A percentile compares a stretch with the other conserved stretches of the same genome.
Conservation (phyloP, 1,140 invertebrate genomes). For the Asobara japonica region DNA sequence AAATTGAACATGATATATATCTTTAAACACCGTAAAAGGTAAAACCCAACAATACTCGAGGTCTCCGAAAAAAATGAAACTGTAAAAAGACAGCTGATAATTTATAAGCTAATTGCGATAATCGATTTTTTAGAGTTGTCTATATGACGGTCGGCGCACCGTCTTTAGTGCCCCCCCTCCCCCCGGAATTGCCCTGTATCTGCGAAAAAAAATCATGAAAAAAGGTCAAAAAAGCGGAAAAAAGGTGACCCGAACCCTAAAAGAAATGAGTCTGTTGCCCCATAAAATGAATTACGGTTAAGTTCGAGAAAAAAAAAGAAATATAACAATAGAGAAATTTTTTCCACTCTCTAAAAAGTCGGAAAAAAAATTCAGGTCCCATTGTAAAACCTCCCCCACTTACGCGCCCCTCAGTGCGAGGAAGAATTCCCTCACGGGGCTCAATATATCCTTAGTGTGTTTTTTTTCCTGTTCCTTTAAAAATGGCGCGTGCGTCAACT, state of each 20-base stretch:
- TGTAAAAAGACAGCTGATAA: neutral
- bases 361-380: constrained; percentile 6
- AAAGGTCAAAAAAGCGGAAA: neutral
- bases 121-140: neutral
- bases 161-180: neutral
- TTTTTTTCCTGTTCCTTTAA: neutral
- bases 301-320: neutral
- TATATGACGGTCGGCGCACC: too few relatives aligned
- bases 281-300: neutral
- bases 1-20: too few relatives aligned
- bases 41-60: neutral
- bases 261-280: neutral
- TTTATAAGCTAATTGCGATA: neutral
- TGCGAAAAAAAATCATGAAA: neutral
- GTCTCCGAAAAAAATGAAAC: too few relatives aligned
- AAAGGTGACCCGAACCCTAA: neutral
- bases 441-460: neutral
- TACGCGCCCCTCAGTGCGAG: neutral
- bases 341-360: constrained; percentile 9
- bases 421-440: neutral
- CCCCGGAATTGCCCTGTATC: neutral
- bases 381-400: neutral
- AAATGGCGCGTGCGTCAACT: neutral
- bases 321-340: neutral
- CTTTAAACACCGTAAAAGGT: neutral